phyloP scores from a whole-genome alignment of 2,113 vertebrate species.

The Petrocephalus microphthalmus region DNA sequence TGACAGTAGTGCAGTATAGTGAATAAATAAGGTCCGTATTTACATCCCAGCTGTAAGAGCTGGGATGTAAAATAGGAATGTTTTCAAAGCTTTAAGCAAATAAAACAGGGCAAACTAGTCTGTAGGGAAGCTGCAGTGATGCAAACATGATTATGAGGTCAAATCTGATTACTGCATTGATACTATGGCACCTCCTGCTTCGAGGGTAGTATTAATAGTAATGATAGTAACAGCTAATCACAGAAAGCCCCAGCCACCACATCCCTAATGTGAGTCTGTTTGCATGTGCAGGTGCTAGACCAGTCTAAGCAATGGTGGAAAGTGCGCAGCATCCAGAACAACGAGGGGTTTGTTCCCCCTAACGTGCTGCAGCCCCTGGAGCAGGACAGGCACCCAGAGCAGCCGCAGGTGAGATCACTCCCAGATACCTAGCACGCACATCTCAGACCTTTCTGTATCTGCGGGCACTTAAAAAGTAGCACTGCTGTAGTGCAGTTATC shows the following conservation, averaged over 20 bases:
- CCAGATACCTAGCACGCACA: neutral
- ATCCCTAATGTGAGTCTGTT: neutral
- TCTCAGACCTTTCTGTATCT: neutral
- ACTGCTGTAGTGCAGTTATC: neutral
- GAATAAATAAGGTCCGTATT: neutral
- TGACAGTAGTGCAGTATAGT: neutral
- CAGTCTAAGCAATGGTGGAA: conserved; percentile 80
- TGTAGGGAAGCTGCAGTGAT: neutral
- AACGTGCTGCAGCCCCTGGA: conserved; percentile 72
- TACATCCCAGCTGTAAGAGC: neutral
- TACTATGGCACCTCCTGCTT: neutral
- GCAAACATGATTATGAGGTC: neutral
- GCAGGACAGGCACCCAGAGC: neutral
- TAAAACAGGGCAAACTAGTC: neutral
- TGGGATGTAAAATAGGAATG: neutral
- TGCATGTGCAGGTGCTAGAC: conserved; percentile 68
- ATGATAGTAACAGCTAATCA: neutral
- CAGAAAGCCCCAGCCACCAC: neutral
- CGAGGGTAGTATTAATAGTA: neutral
- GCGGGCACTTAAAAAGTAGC: neutral
- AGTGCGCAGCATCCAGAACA: conserved; percentile 57
- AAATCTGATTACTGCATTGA: neutral
- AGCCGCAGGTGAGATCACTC: conserved; percentile 29
- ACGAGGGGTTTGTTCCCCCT: conserved; percentile 72
- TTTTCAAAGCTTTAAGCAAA: neutral